Evolutionary conservation across 1,140 invertebrate species (phyloP), one percentile per base, ranked within the genome.

Genomic region (Brachionus angularis): DNA sequence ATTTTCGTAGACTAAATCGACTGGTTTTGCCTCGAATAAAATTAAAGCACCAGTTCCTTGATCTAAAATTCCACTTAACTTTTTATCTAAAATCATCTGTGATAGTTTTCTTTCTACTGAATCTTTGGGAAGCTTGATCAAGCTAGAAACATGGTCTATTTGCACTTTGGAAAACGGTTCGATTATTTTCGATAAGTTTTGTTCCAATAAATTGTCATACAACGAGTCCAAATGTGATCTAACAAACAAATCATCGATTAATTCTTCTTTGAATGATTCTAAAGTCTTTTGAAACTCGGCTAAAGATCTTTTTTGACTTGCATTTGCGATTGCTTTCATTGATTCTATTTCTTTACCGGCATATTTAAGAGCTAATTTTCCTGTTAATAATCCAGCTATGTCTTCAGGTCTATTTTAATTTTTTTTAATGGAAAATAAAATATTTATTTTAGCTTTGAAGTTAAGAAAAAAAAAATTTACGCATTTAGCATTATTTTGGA

Each of bases 41-140:
- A 71, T 39, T 7, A 71, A 14, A 44, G 46, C 36, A 1, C 39
- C 50, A 2, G 70, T 50, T 14, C 70, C 70, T 49, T 71, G 70
- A 16, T 71, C 70, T 12, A 71, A 49, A 58, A 71, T 71, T 27
- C 67, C 85, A 78, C 80, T 83, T 74, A 99, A 88, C 81, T 98
- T 98, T 75, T 95, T 93, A 81, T 99, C 96, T 76, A 99, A 83
- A 79, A 99, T 98, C 96, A 99, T 99, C 82, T 99, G 96, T 25
- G 95, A 97, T 16, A 99, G 82, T 83, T 99, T 99, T 82, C 96
- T 95, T 80, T 99, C 96, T 47, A 99, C 94, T 83, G 89, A 88
- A 53, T 89, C 79, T 76, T 78, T 49, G 73, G 89, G 88, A 46
- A 97, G 83, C 77, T 92, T 88, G 83, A 97, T 97, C 71, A 88